Percentiles rank a stretch among this genome's conserved stretches.
These are phyloP conservation scores for Criorhina ranunculi DNA, from an alignment of 2,888 invertebrate genomes.

Conservation along the genomic window DNA sequence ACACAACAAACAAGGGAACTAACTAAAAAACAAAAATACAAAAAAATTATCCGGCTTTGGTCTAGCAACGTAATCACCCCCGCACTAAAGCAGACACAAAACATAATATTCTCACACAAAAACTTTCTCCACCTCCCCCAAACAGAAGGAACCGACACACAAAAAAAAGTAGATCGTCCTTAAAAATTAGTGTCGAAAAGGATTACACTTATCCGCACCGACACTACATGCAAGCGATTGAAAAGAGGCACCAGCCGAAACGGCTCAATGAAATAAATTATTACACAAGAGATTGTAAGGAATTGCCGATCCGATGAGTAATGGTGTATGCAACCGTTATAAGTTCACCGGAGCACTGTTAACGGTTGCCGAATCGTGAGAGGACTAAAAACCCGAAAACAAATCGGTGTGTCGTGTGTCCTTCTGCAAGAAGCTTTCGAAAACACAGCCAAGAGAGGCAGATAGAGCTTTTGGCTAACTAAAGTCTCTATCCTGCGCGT, in stretches of 20 bases:
- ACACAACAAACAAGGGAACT: neutral
- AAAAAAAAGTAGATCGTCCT: constrained; percentile 33
- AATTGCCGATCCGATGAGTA: constrained; percentile 63
- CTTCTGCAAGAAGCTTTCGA: constrained; percentile 50
- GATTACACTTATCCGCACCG: constrained; percentile 43
- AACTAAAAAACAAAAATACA: too few relatives aligned
- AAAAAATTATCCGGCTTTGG: constrained; percentile 13
- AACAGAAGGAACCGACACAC: constrained; percentile 31
- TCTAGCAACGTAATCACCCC: constrained; percentile 19
- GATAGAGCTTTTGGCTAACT: constrained; percentile 25
- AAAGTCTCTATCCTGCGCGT: constrained; percentile 50
- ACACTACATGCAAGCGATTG: constrained; percentile 33
- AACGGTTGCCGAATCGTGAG: constrained; percentile 64
- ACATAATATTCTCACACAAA: constrained; percentile 11
- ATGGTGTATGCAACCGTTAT: constrained; percentile 56
- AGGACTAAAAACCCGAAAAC: constrained; percentile 55
- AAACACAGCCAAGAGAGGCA: constrained; percentile 12
- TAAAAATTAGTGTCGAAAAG: constrained; percentile 24
- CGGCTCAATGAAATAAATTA: constrained; percentile 51
- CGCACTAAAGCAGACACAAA: constrained; percentile 22
- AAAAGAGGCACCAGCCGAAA: constrained; percentile 41
- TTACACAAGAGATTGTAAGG: constrained; percentile 62
- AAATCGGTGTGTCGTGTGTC: constrained; percentile 42
- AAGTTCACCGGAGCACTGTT: constrained; percentile 42
- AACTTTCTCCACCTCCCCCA: constrained; percentile 1